phyloP scores from a whole-genome alignment of 2,113 vertebrate species.

The Globicephala melas region DNA sequence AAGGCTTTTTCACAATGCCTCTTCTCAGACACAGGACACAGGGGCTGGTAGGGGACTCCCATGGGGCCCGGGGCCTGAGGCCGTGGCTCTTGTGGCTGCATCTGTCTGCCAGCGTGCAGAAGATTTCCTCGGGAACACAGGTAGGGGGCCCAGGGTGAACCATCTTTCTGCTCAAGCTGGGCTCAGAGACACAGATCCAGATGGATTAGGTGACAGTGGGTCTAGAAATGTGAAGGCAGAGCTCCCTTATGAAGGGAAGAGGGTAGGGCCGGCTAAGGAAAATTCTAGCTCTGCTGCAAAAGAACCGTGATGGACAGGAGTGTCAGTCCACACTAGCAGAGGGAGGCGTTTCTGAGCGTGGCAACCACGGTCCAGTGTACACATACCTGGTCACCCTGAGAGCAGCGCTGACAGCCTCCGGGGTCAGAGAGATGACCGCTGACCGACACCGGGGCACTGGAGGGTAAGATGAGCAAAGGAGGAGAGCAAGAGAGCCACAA shows the following conservation, averaged over 20 bases:
- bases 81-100: background rate
- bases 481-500: background rate
- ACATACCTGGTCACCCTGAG: background rate
- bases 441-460: background rate
- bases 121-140: background rate
- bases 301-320: rapidly evolving
- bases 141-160: background rate
- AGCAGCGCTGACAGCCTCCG: rapidly evolving
- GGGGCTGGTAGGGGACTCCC: background rate
- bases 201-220: background rate
- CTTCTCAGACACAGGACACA: background rate
- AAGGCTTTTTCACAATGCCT: background rate
- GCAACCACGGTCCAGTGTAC: no score
- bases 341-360: no score
- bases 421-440: background rate
- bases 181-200: background rate
- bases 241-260: background rate
- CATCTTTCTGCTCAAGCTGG: no score
- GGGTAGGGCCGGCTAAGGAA: background rate
- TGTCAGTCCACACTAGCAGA: rapidly evolving
- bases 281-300: rapidly evolving
- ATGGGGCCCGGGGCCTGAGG: background rate
- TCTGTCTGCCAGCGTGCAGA: background rate
- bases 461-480: background rate
- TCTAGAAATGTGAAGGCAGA: background rate